Percentiles rank a stretch among this genome's conserved stretches.
Conservation (phyloP, 2,113 vertebrate genomes). For the Chaenogobius annularis region DNA sequence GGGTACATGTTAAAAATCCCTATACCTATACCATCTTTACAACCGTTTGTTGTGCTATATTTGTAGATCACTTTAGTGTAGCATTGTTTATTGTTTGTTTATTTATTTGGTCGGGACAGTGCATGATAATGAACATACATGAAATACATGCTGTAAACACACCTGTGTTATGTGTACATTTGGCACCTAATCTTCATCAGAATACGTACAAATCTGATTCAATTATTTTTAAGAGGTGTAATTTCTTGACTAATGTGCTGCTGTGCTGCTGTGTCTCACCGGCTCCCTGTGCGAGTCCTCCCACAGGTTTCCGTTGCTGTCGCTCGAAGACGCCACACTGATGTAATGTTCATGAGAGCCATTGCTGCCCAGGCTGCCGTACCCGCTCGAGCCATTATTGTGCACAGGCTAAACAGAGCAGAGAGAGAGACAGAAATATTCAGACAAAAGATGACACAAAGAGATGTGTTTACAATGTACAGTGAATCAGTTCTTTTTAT, state of each 20-base stretch:
- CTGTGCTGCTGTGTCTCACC: conserved; percentile 53
- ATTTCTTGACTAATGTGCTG: neutral
- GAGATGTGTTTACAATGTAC: neutral
- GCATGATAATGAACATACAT: too few relatives aligned
- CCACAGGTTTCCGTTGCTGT: conserved; percentile 81
- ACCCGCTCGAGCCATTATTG: conserved; percentile 85
- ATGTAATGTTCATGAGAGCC: conserved; percentile 85
- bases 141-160: too few relatives aligned
- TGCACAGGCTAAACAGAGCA: conserved; percentile 80
- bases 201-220: too few relatives aligned
- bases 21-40: too few relatives aligned
- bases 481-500: neutral
- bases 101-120: too few relatives aligned
- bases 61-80: too few relatives aligned
- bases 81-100: too few relatives aligned
- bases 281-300: conserved; percentile 73
- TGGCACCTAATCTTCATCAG: too few relatives aligned
- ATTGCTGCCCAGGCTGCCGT: conserved; percentile 86
- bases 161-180: too few relatives aligned
- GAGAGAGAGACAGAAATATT: neutral
- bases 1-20: too few relatives aligned
- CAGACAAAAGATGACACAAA: neutral
- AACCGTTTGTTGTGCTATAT: too few relatives aligned
- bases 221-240: neutral
- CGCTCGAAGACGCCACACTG: conserved; percentile 84